Percentiles rank a stretch among this genome's conserved stretches.
Conservation (phyloP, 1,140 invertebrate species). For the Zaprionus inermis region DNA sequence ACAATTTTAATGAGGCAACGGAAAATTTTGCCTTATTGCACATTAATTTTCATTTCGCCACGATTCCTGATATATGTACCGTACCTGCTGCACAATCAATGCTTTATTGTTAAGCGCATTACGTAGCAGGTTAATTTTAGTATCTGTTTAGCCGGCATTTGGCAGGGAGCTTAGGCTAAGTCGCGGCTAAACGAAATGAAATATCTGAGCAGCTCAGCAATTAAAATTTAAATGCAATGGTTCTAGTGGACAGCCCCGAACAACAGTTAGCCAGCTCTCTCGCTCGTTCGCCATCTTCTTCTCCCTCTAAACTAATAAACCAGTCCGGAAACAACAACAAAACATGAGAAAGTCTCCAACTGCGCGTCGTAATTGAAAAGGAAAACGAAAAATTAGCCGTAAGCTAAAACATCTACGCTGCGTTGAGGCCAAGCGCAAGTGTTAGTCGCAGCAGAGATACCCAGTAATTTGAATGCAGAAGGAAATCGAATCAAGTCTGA, state of each 20-base stretch:
- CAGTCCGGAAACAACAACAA: constrained; percentile 45
- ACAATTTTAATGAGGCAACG: constrained; percentile 74
- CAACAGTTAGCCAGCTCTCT: constrained; percentile 1
- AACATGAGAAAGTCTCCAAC: constrained; percentile 76
- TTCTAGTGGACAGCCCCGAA: constrained; percentile 20
- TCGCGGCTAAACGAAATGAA: constrained; percentile 59
- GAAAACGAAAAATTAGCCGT: constrained; percentile 77
- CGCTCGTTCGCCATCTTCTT: background rate
- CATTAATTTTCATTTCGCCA: constrained; percentile 26
- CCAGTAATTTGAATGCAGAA: background rate
- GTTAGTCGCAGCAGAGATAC: background rate
- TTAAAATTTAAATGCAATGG: constrained; percentile 77
- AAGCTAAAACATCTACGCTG: constrained; percentile 46
- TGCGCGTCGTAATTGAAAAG: constrained; percentile 76
- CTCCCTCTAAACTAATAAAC: constrained; percentile 60
- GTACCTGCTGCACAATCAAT: background rate
- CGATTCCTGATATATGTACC: background rate
- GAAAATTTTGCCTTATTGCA: constrained; percentile 64
- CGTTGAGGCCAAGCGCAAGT: background rate
- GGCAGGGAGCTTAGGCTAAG: constrained; percentile 67
- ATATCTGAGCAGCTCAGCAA: constrained; percentile 69
- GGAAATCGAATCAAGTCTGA: no score
- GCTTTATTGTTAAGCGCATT: constrained; percentile 2
- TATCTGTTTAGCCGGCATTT: constrained; percentile 37
- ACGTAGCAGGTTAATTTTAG: background rate